Conservation (phyloP, 2,888 invertebrate species). For the Thumatha senex region DNA sequence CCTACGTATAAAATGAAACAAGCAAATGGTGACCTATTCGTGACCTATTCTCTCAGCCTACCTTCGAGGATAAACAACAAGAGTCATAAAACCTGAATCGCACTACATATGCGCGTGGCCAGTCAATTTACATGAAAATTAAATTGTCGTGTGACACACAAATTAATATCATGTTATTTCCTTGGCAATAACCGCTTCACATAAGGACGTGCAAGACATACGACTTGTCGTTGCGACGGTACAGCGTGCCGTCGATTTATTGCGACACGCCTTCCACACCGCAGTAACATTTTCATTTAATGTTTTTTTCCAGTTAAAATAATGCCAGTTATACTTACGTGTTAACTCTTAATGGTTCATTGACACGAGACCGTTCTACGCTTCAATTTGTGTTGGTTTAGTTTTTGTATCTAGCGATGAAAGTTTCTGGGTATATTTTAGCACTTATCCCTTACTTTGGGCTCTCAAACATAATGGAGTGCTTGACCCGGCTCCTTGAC, state of each 20-base stretch:
- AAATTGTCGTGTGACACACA: neutral
- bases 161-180: constrained; percentile 18
- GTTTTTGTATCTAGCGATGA: constrained; percentile 22
- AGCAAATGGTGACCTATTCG: no score
- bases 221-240: constrained; percentile 34
- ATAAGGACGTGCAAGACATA: constrained; percentile 23
- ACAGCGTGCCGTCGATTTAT: constrained; percentile 49
- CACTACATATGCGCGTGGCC: no score
- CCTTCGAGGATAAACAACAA: no score
- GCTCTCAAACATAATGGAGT: neutral
- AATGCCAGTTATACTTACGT: constrained; percentile 61
- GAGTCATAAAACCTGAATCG: neutral
- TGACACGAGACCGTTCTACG: constrained; percentile 52
- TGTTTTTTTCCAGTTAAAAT: constrained; percentile 61
- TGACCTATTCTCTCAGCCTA: no score
- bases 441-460: neutral
- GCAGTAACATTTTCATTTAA: constrained; percentile 68
- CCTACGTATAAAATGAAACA: no score
- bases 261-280: constrained; percentile 50
- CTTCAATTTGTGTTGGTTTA: constrained; percentile 27
- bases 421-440: constrained; percentile 2
- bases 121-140: neutral
- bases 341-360: constrained; percentile 66
- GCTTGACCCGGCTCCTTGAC: neutral
- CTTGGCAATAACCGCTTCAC: constrained; percentile 20